A percentile compares a stretch with the other conserved stretches of the same genome.
These are phyloP conservation scores for Phenganax marumi DNA, from an alignment of 92 coral and sea anemone species.

Conservation along the genomic window DNA sequence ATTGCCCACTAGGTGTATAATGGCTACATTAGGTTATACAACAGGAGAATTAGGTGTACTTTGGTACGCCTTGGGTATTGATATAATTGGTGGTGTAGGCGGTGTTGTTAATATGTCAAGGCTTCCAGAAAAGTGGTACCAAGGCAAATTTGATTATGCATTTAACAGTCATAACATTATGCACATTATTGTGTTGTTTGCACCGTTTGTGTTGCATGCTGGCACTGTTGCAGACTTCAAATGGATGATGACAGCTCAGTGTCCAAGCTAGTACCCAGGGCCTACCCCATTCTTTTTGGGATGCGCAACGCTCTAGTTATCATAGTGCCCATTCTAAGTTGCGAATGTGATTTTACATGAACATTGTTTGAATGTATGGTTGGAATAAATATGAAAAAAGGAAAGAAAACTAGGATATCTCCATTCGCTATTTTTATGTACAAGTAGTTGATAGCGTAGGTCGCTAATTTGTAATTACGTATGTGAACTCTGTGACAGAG, in stretches of 20 bases:
- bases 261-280: not conserved
- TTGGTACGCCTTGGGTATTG: conserved; percentile 67
- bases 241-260: conserved; percentile 67
- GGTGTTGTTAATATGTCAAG: conserved; percentile 71
- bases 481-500: no score
- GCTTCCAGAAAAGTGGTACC: conserved; percentile 79
- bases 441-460: no score
- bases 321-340: no score
- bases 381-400: no score
- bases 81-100: conserved; percentile 69
- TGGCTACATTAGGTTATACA: conserved; percentile 55
- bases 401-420: no score
- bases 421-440: no score
- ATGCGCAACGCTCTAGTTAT: no score
- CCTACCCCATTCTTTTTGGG: no score
- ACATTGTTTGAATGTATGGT: no score
- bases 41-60: conserved; percentile 59
- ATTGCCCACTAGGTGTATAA: conserved; percentile 50
- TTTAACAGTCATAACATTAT: conserved; percentile 91
- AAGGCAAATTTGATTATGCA: conserved; percentile 72
- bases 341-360: no score
- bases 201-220: conserved; percentile 67
- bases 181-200: conserved; percentile 67
- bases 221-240: conserved; percentile 69
- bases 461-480: no score